Percentiles rank a stretch among this genome's conserved stretches.
These are phyloP conservation scores for Hippocampus barbouri DNA, from an alignment of 2,113 vertebrate species.

Conservation along the genomic window DNA sequence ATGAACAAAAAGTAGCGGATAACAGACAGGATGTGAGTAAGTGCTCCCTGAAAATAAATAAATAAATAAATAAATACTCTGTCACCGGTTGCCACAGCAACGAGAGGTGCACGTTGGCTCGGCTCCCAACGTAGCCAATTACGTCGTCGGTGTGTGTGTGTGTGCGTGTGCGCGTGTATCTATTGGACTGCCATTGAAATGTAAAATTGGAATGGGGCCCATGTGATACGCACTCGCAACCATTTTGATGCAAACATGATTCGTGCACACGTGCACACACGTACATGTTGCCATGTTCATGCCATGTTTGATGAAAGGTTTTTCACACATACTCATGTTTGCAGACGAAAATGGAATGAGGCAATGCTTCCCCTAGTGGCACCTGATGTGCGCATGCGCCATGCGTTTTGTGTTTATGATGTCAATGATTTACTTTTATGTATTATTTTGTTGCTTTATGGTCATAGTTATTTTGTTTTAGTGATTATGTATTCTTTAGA, in stretches of 20 bases:
- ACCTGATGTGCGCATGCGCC: neutral
- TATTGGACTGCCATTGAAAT: conserved; percentile 55
- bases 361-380: neutral
- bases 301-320: neutral
- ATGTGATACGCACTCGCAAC: conserved; percentile 39
- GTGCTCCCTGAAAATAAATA: conserved; percentile 58
- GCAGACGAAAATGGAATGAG: neutral
- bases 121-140: conserved; percentile 63
- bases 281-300: neutral
- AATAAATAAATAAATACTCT: conserved; percentile 61
- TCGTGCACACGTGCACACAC: conserved; percentile 4
- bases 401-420: too few relatives aligned
- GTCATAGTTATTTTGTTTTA: too few relatives aligned
- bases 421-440: too few relatives aligned
- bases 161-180: conserved; percentile 29
- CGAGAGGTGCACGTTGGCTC: conserved; percentile 63
- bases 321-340: neutral
- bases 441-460: too few relatives aligned
- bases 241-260: conserved; percentile 32
- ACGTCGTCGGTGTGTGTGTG: conserved; percentile 34
- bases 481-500: too few relatives aligned
- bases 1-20: conserved; percentile 65
- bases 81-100: conserved; percentile 63
- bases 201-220: conserved; percentile 46
- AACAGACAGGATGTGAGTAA: conserved; percentile 68